These are phyloP conservation scores for Arizona elegans DNA, from an alignment of 2,113 vertebrate genomes.

Conservation along the genomic window DNA sequence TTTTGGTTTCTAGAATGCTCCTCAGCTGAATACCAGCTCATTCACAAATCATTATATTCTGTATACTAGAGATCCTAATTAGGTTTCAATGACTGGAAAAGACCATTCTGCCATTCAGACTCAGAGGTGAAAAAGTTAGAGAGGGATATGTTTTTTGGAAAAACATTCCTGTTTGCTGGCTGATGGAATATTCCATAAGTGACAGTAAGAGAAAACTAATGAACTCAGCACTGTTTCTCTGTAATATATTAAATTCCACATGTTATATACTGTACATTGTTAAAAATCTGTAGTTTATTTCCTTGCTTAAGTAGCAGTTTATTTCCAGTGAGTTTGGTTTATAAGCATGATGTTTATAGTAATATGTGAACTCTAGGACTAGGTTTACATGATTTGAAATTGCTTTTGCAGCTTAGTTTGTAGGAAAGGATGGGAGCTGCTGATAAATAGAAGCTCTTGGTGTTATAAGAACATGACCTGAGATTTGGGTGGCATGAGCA, in stretches of 20 bases:
- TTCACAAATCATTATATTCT: background rate
- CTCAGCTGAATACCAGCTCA: background rate
- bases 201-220: background rate
- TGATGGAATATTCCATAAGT: background rate
- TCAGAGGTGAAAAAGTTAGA: background rate
- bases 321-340: background rate
- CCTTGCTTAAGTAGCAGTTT: background rate
- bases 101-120: background rate
- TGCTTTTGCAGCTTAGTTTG: background rate
- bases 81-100: background rate
- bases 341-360: background rate
- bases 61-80: background rate
- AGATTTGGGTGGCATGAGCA: background rate
- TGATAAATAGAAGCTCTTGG: background rate
- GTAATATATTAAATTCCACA: background rate
- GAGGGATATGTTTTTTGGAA: background rate
- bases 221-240: background rate
- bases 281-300: background rate
- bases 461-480: background rate
- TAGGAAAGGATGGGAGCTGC: background rate
- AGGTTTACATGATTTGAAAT: background rate
- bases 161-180: background rate
- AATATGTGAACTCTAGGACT: background rate
- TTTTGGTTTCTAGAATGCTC: background rate
- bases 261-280: background rate